phyloP scores from a whole-genome alignment of 2,113 vertebrate species.

The Climacteris rufus region DNA sequence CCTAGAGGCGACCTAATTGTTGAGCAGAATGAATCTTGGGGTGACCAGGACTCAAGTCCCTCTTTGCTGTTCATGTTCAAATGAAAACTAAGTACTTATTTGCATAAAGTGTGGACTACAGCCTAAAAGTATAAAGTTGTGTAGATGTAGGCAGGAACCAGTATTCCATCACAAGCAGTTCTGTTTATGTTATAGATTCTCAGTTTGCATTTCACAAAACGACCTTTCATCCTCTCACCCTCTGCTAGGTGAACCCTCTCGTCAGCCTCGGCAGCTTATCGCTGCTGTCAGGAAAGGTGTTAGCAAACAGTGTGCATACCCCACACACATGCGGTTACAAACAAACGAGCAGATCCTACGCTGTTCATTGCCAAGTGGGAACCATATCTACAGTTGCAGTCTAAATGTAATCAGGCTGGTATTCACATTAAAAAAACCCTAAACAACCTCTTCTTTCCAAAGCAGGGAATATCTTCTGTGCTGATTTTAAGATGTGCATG shows the following conservation, averaged over 20 bases:
- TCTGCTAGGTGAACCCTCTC: background rate
- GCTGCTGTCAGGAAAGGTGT: slow-evolving; percentile 17
- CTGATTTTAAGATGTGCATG: background rate
- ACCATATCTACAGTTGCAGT: background rate
- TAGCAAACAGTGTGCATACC: slow-evolving; percentile 4
- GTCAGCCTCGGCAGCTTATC: background rate
- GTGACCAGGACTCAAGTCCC: background rate
- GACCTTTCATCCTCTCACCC: slow-evolving; percentile 14
- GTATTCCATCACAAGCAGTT: slow-evolving; percentile 6
- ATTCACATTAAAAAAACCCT: background rate
- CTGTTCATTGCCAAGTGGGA: background rate
- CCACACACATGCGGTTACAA: background rate
- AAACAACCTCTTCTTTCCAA: background rate
- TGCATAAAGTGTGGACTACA: background rate
- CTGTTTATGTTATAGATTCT: slow-evolving; percentile 27
- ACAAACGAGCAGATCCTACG: background rate
- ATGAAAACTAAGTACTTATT: background rate
- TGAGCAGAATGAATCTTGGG: background rate
- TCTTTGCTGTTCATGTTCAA: background rate
- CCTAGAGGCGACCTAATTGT: background rate
- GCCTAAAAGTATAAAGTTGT: background rate
- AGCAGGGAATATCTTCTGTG: background rate
- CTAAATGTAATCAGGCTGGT: background rate
- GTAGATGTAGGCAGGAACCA: background rate
- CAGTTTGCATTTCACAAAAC: background rate